A percentile compares a stretch with the other conserved stretches of the same genome.
These are phyloP conservation scores for Pseudomyrmex cubaensis DNA, from an alignment of 1,140 invertebrate species.

Conservation along the genomic window DNA sequence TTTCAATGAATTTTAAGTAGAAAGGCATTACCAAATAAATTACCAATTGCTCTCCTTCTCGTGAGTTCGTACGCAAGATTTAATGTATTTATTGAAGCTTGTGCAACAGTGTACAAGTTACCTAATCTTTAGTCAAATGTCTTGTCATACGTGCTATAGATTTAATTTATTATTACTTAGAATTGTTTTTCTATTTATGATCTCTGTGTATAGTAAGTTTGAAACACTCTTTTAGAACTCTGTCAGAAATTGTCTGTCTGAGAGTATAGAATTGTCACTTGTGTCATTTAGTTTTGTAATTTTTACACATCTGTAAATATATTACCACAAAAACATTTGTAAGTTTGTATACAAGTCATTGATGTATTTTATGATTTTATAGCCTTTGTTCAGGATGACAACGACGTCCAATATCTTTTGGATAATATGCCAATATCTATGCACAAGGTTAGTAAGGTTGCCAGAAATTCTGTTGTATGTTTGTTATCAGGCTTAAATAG, in stretches of 20 bases:
- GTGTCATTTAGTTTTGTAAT: no score
- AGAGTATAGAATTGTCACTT: no score
- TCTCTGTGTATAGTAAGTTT: no score
- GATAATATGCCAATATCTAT: constrained; percentile 87
- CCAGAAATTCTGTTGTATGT: background rate
- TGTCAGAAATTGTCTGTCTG: no score
- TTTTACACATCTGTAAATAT: background rate
- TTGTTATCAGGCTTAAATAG: background rate
- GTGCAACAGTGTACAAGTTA: background rate
- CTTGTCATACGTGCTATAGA: no score
- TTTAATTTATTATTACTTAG: no score
- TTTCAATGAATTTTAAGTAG: constrained; percentile 17
- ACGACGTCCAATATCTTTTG: constrained; percentile 89
- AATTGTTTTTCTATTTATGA: no score
- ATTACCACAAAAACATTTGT: no score
- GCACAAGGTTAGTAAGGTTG: constrained; percentile 84
- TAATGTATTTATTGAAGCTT: background rate
- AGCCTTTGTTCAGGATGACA: constrained; percentile 90
- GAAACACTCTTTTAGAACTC: no score
- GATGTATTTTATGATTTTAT: constrained; percentile 77
- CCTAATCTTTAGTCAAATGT: background rate
- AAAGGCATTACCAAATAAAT: background rate
- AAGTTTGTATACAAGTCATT: background rate
- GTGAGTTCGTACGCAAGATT: no score
- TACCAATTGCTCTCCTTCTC: background rate